Base-by-base conservation (phyloP, 2,113 vertebrate species). In the Cephalopholis sonnerati region DNA sequence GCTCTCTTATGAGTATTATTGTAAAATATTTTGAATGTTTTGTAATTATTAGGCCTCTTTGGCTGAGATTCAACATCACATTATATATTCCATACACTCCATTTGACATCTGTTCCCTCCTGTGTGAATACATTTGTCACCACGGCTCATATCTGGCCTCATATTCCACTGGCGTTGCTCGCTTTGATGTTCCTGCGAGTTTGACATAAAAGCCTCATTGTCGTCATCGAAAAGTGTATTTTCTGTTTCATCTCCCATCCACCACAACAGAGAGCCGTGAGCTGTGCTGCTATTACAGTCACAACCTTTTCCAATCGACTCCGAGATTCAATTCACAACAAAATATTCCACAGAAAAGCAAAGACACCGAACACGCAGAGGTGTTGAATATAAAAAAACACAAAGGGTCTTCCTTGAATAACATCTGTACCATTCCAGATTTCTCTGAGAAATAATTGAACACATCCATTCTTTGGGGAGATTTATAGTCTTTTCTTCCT, bases 151-250 rank as follows among this genome's bases (percentile, higher is more conserved):
- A 36, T 77, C 24, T 69, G 53, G 54, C 39, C 51, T 8, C 50
- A 59, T 10, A 29, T 72, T 63, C 71, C 83, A 67, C 48, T 17
- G 50, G 58, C 63, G n/a, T 17, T 8, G 0, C 32, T 59, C 27
- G n/a, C 81, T 91, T 86, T 90, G 82, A 92, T 82, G 78, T 68
- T 61, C 57, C 72, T 69, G 71, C 32, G 22, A 65, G 66, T 85
- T 65, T 72, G 65, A 81, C 74, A 80, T 74, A 88, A 86, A 87
- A 69, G 67, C 41, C 62, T 53, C 55, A 73, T 68, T 77, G 74
- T 79, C 82, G 36, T 63, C 66, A 80, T 83, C 66, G 82, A 87
- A 87, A 74, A 58, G 75, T 29, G 61, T 74, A 63, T 68, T 74
- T 44, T 46, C 27, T 72, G 70, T 85, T 85, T 92, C 72, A 84